Evolutionary conservation across 2,113 vertebrate genomes (phyloP).

Genomic region (Campylorhamphus procurvoides): DNA sequence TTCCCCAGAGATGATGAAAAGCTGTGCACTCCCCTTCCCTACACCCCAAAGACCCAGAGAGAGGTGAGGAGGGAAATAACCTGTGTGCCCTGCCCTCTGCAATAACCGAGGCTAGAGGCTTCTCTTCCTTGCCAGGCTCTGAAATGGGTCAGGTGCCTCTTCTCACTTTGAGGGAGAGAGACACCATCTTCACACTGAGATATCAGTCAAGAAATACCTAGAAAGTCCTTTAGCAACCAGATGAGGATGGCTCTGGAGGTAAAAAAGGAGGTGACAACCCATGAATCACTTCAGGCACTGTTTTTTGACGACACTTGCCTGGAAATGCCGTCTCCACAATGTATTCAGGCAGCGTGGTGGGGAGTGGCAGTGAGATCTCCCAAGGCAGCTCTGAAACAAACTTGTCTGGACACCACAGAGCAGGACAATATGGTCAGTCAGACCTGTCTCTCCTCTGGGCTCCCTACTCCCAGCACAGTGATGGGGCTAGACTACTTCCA

Average conservation of each 20-base stretch:
- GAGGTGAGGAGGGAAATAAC: background rate
- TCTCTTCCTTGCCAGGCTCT: background rate
- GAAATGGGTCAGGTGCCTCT: background rate
- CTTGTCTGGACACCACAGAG: background rate
- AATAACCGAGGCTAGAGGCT: background rate
- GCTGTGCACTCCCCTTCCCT: background rate
- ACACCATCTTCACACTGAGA: background rate
- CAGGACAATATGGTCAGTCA: rapidly evolving
- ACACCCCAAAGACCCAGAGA: background rate
- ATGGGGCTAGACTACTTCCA: background rate
- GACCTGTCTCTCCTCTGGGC: background rate
- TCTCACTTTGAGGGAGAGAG: background rate
- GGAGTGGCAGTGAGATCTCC: background rate
- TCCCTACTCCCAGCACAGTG: rapidly evolving
- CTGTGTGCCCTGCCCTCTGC: background rate
- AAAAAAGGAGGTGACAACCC: background rate
- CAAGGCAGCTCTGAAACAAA: background rate
- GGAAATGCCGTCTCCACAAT: background rate
- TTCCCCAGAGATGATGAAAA: background rate
- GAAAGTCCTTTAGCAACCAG: background rate
- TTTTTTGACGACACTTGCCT: background rate
- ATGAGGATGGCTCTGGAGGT: background rate
- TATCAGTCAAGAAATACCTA: background rate
- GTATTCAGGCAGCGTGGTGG: background rate
- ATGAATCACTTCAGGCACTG: background rate